Conservation (phyloP, 1,140 invertebrate species). For the Octopus bimaculoides region DNA sequence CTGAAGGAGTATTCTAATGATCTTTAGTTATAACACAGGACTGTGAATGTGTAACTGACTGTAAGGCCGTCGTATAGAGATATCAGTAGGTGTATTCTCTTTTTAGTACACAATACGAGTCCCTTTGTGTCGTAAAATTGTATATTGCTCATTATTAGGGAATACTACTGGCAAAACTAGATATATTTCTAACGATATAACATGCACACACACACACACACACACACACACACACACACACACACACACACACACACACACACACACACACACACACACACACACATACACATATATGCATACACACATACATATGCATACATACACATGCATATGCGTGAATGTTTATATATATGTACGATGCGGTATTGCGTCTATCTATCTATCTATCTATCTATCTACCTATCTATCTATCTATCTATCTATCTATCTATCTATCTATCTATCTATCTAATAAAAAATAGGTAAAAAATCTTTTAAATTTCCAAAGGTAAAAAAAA, state of each 20-base stretch:
- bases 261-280: neutral
- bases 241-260: neutral
- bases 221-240: constrained; percentile 2
- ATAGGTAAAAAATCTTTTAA: too few relatives aligned
- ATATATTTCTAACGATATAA: neutral
- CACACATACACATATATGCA: neutral
- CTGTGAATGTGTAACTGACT: neutral
- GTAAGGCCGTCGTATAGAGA: neutral
- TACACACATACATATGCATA: neutral
- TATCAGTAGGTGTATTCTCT: neutral
- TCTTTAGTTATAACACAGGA: neutral
- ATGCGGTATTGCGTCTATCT: too few relatives aligned
- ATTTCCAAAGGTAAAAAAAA: too few relatives aligned
- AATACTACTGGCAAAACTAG: neutral
- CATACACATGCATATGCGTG: too few relatives aligned
- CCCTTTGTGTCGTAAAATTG: too few relatives aligned
- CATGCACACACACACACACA: neutral
- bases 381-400: too few relatives aligned
- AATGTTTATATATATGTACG: too few relatives aligned
- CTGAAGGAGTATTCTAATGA: too few relatives aligned
- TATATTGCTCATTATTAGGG: neutral
- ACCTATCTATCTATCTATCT: too few relatives aligned
- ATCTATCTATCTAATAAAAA: too few relatives aligned
- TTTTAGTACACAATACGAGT: neutral
- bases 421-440: too few relatives aligned